Evolutionary conservation across 2,113 vertebrate species (phyloP).

Genomic region (Ctenomys sociabilis): DNA sequence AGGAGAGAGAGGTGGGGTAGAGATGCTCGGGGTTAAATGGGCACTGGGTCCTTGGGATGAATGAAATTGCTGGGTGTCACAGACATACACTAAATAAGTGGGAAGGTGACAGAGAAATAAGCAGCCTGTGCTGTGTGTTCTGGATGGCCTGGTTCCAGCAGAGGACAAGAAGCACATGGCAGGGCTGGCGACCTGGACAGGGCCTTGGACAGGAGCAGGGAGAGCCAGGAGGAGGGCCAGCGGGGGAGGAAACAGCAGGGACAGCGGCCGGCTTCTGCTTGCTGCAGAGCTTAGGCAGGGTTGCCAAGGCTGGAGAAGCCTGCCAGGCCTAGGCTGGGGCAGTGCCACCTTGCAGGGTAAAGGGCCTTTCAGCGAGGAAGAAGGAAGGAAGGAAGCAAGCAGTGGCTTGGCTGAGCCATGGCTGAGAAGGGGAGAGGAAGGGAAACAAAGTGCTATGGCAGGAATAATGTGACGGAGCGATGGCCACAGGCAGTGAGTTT

Average conservation of each 20-base stretch:
- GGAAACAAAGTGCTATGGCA: not conserved
- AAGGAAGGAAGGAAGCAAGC: not conserved
- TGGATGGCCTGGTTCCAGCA: not conserved
- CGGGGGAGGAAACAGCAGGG: not conserved
- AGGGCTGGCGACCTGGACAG: too few species aligned
- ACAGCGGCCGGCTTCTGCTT: not conserved
- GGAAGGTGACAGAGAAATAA: not conserved
- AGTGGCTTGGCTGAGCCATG: not conserved
- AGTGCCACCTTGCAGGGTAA: not conserved
- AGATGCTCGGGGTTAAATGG: not conserved
- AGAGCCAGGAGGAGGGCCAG: not conserved
- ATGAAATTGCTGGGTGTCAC: not conserved
- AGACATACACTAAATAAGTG: too few species aligned
- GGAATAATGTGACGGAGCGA: not conserved
- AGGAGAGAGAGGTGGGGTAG: not conserved
- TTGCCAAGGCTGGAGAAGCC: not conserved
- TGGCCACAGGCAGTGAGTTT: not conserved
- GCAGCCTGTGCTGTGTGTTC: not conserved
- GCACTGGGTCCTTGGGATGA: not conserved
- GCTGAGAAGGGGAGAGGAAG: not conserved
- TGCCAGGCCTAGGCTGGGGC: not conserved
- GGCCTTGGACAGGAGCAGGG: rapidly evolving
- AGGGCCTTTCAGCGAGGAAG: not conserved
- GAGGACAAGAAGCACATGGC: not conserved
- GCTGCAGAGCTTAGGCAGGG: not conserved